phyloP scores from a whole-genome alignment of 2,888 invertebrate genomes.

The Synergus laeviventris region DNA sequence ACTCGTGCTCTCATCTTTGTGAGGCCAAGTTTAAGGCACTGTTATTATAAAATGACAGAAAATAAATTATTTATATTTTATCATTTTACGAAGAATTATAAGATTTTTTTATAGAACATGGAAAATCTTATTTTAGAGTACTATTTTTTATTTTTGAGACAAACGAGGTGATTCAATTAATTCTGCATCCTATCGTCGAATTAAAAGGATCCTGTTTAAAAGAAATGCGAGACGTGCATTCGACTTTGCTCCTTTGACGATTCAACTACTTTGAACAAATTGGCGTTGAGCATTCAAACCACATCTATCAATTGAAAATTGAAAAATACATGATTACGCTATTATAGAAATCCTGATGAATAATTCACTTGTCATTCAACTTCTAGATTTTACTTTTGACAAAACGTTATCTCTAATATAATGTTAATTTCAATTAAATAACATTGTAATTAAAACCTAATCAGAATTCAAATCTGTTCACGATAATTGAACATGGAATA shows the following conservation, averaged over 20 bases:
- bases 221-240: not conserved
- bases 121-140: not conserved
- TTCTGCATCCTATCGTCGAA: not conserved
- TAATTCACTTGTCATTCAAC: too few species aligned
- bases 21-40: not conserved
- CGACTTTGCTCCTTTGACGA: not conserved
- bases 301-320: not conserved
- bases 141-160: not conserved
- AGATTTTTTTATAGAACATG: not conserved
- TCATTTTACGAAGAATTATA: not conserved
- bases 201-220: not conserved
- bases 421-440: too few species aligned
- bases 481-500: not conserved
- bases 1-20: not conserved
- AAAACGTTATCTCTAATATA: too few species aligned
- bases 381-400: too few species aligned
- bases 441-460: not conserved
- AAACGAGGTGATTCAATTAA: not conserved
- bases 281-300: not conserved
- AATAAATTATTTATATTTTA: not conserved
- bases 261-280: not conserved
- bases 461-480: not conserved
- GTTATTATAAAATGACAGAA: not conserved
- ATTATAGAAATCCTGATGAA: not conserved
- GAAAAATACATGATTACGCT: not conserved